Evolutionary conservation across 2,888 invertebrate genomes (phyloP), one percentile per base, ranked within the genome.

Genomic region (Apamea monoglypha): DNA sequence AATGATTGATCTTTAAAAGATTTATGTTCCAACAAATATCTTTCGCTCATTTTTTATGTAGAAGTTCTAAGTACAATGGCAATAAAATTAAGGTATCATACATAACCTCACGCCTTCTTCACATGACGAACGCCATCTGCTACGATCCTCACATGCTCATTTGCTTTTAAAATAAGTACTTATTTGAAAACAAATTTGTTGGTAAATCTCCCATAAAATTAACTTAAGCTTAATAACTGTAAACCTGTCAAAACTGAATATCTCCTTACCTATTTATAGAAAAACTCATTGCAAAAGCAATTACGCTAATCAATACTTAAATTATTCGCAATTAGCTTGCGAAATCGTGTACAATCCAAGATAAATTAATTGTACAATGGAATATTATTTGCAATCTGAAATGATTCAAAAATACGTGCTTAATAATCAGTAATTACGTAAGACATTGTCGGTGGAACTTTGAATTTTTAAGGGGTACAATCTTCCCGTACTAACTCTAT

Each of bases 231-330:
- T 2, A 40, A 36, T 29, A 36, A n/a, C 21, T 66, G 50, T 32
- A 47, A 56, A 50, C 63, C 40, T 36, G 53, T 61, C 36, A 47
- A 63, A 80, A 66, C 29, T 4, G 25, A 68, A 40, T 63, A n/a
- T 25, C 25, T 40, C 6, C 0, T n/a, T 32, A 40, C 8, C 14
- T 66, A 32, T 29, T 29, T 32, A 44, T 61, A 67, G 14, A 81
- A 50, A 16, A 50, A 32, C 32, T 72, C 16, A 40, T 44, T 68
- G 16, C 36, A 72, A 69, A 71, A 64, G 14, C 67, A 82, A 44
- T 72, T 81, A 83, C 69, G 71, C 40, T 68, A 85, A 82, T 68
- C n/a, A 36, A 59, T 72, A 76, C n/a, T 50, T 69, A 64, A 76
- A 72, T 86, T 73, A 76, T 56, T 36, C 25, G 47, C 32, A 72